These are phyloP conservation scores for Columba livia DNA, from an alignment of 2,113 vertebrate species.

Conservation along the genomic window DNA sequence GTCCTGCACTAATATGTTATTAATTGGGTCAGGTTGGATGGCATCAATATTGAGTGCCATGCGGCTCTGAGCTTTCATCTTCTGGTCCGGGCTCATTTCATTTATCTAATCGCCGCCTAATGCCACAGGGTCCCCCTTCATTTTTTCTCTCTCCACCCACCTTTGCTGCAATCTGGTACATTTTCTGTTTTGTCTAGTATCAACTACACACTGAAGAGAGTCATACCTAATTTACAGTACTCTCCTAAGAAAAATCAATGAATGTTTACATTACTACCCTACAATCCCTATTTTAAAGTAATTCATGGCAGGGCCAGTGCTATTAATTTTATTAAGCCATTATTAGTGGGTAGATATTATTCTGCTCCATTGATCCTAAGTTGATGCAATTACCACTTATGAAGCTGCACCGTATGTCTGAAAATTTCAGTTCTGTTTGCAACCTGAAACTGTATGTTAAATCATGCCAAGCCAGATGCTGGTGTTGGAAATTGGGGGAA, in stretches of 20 bases:
- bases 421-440: conserved; percentile 46
- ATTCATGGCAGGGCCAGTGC: conserved; percentile 41
- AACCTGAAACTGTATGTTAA: not conserved
- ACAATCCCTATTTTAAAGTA: conserved; percentile 66
- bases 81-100: not conserved
- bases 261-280: conserved; percentile 64
- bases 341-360: conserved; percentile 69
- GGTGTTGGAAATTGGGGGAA: not conserved
- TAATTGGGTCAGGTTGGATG: conserved; percentile 51
- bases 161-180: not conserved
- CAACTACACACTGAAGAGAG: not conserved
- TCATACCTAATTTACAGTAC: conserved; percentile 30
- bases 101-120: conserved; percentile 10
- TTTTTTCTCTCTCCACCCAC: not conserved
- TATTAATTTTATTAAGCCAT: conserved; percentile 66
- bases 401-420: not conserved
- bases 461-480: not conserved
- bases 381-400: conserved; percentile 65
- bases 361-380: conserved; percentile 65
- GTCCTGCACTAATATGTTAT: conserved; percentile 37
- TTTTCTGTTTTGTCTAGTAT: conserved; percentile 1
- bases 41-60: not conserved
- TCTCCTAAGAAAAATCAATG: conserved; percentile 62
- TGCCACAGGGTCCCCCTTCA: not conserved
- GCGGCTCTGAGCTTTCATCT: conserved; percentile 5